These are phyloP conservation scores for Boulengeromyrus knoepffleri DNA, from an alignment of 2,113 vertebrate species.

Conservation along the genomic window DNA sequence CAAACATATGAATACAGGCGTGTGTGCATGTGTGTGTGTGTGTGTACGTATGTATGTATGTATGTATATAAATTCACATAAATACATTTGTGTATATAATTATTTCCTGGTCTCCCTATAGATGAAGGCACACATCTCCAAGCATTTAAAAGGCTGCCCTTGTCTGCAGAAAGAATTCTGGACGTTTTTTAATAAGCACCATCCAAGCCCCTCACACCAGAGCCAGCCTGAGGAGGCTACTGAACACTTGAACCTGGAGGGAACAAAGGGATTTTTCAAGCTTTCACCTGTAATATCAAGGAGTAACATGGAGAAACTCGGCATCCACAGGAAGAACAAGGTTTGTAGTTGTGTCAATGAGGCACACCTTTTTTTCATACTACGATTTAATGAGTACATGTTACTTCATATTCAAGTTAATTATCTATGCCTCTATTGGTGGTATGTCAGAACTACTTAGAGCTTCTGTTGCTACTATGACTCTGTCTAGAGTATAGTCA, in stretches of 20 bases:
- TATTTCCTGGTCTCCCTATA: slow-evolving; percentile 37
- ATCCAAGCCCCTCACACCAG: slow-evolving; percentile 50
- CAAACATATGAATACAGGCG: background rate
- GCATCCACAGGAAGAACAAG: background rate
- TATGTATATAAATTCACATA: no score
- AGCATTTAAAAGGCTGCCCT: slow-evolving; percentile 67
- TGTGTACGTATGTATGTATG: no score
- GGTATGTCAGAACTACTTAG: background rate
- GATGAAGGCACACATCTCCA: slow-evolving; percentile 75
- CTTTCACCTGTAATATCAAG: background rate
- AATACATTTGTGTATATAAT: background rate
- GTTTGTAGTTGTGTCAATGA: background rate
- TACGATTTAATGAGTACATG: background rate
- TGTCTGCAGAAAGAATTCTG: slow-evolving; percentile 78
- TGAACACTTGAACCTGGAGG: background rate
- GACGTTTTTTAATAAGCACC: slow-evolving; percentile 70
- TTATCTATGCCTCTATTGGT: background rate
- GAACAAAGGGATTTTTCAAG: background rate
- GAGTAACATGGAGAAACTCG: background rate
- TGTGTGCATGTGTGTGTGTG: no score
- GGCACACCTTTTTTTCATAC: background rate
- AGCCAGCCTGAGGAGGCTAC: slow-evolving; percentile 61
- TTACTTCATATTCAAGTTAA: background rate
- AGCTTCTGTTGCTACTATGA: background rate
- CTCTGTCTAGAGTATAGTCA: background rate